These are phyloP conservation scores for Daboia siamensis DNA, from an alignment of 2,113 vertebrate species.

Conservation along the genomic window DNA sequence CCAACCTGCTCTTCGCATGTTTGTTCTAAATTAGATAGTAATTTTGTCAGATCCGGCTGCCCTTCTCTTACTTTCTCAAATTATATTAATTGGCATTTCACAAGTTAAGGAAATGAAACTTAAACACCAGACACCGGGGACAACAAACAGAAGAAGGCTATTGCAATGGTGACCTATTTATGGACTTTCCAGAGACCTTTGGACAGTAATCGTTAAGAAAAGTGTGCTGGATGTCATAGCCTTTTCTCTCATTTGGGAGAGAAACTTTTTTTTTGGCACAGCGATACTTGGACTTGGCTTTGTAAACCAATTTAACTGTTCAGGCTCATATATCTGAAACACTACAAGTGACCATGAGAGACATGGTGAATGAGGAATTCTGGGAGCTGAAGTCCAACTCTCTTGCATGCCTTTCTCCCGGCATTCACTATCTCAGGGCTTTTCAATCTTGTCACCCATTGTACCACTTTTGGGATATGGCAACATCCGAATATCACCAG, in stretches of 20 bases:
- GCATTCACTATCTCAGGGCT: neutral
- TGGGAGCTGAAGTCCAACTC: neutral
- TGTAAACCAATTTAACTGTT: neutral
- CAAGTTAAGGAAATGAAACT: neutral
- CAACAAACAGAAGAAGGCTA: neutral
- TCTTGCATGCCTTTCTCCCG: neutral
- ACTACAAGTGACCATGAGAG: neutral
- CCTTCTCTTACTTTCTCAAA: neutral
- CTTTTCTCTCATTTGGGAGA: neutral
- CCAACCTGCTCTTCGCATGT: too few species aligned
- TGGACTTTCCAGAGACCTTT: neutral
- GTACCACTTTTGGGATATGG: too few species aligned
- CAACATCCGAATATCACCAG: too few species aligned
- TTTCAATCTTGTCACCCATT: too few species aligned
- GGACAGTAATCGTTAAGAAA: neutral
- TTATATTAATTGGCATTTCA: neutral
- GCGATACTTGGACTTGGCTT: neutral
- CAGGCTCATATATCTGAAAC: neutral
- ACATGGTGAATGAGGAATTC: neutral
- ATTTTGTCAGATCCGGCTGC: neutral
- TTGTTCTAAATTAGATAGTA: too few species aligned
- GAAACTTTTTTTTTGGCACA: neutral
- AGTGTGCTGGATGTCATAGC: neutral
- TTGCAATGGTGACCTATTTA: neutral
- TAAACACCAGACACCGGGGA: neutral